phyloP scores from a whole-genome alignment of 2,113 vertebrate genomes.

The Canis aureus region DNA sequence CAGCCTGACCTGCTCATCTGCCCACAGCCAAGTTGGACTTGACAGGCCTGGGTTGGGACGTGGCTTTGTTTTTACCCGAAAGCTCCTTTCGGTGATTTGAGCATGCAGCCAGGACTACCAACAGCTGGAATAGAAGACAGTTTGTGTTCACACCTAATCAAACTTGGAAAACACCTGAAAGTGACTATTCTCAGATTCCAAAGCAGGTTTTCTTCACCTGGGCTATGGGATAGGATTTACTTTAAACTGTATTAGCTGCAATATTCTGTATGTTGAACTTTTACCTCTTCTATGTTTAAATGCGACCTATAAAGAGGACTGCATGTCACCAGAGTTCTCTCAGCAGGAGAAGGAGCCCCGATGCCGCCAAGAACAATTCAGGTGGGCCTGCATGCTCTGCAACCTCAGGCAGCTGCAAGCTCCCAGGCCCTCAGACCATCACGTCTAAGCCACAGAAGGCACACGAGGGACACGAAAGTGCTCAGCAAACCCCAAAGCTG shows the following conservation, averaged over 20 bases:
- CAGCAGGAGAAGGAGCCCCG: background rate
- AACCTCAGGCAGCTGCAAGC: background rate
- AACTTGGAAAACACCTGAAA: background rate
- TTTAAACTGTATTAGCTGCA: rapidly evolving
- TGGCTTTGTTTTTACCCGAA: background rate
- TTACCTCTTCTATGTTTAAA: background rate
- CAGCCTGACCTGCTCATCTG: rapidly evolving
- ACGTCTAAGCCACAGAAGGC: rapidly evolving
- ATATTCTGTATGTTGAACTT: background rate
- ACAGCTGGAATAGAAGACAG: background rate
- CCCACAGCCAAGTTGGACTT: background rate
- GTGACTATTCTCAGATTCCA: background rate
- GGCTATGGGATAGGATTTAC: background rate
- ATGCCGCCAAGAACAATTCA: no score
- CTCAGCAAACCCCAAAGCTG: background rate
- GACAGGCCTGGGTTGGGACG: background rate
- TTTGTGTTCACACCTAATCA: background rate
- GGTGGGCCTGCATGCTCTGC: rapidly evolving
- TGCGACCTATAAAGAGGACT: background rate
- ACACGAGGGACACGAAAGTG: rapidly evolving
- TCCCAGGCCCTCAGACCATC: no score
- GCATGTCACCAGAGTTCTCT: background rate
- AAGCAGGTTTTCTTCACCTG: background rate
- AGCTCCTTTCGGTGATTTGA: background rate
- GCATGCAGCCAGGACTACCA: no score